Percentiles rank a stretch among this genome's conserved stretches.
These are phyloP conservation scores for Tetraneura akinire DNA, from an alignment of 1,140 invertebrate species.

Conservation along the genomic window DNA sequence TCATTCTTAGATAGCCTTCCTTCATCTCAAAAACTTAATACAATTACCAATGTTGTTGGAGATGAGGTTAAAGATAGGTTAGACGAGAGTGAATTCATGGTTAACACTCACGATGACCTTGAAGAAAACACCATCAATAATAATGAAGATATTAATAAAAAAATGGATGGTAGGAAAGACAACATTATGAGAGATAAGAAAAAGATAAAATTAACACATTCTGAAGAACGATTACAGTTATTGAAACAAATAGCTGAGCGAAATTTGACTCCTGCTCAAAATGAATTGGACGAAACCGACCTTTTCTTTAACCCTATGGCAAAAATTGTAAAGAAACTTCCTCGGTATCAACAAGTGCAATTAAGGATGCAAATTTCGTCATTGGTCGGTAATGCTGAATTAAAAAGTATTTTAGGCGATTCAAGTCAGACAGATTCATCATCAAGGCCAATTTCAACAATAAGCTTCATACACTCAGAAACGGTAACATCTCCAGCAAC, in stretches of 20 bases:
- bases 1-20: conserved; percentile 26
- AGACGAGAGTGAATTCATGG: conserved; percentile 17
- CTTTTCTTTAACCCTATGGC: conserved; percentile 19
- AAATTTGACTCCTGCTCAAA: conserved; percentile 27
- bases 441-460: too few species aligned
- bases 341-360: conserved; percentile 21
- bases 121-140: too few species aligned
- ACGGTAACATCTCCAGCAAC: too few species aligned
- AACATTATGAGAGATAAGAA: conserved; percentile 20
- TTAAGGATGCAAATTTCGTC: conserved; percentile 38
- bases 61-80: too few species aligned
- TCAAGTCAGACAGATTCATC: conserved; percentile 20
- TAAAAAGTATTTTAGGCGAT: conserved; percentile 28
- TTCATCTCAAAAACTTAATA: conserved; percentile 12
- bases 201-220: conserved; percentile 27
- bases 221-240: conserved; percentile 16
- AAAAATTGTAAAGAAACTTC: conserved; percentile 26
- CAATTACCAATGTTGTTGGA: conserved; percentile 19
- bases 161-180: too few species aligned
- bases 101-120: conserved; percentile 1
- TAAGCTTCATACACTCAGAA: too few species aligned
- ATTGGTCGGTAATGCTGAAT: conserved; percentile 34
- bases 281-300: conserved; percentile 31
- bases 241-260: conserved; percentile 26
- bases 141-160: conserved; percentile 13